Percentiles rank a stretch among this genome's conserved stretches.
phyloP scores from a whole-genome alignment of 2,797 vertebrate species.

The Pagetopsis macropterus region DNA sequence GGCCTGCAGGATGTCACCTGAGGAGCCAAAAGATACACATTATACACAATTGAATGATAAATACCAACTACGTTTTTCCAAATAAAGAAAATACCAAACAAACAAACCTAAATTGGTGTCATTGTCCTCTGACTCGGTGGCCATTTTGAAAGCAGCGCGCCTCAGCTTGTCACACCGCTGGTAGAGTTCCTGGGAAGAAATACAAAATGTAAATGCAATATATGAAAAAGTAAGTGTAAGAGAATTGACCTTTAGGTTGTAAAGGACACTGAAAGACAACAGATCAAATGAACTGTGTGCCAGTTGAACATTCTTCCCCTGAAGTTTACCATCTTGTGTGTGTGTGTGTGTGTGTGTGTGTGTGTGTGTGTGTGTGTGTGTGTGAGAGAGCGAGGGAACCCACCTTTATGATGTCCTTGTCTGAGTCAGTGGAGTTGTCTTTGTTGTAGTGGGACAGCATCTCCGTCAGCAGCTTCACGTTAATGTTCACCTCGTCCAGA shows the following conservation, averaged over 20 bases:
- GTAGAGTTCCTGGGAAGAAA: slow-evolving; percentile 87
- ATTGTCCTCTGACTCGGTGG: slow-evolving; percentile 95
- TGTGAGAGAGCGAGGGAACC: neutral
- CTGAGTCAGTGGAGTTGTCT: slow-evolving; percentile 89
- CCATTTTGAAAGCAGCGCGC: slow-evolving; percentile 92
- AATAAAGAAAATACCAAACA: neutral
- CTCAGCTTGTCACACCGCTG: slow-evolving; percentile 95
- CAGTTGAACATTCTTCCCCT: no score
- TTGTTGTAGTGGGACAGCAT: slow-evolving; percentile 94
- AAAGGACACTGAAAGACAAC: no score
- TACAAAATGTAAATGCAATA: neutral
- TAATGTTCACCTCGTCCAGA: slow-evolving; percentile 94
- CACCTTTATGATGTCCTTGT: slow-evolving; percentile 95
- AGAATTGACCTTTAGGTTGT: no score
- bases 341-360: neutral
- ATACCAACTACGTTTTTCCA: neutral
- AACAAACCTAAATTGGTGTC: slow-evolving; percentile 90
- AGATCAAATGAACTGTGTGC: no score
- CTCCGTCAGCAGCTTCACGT: slow-evolving; percentile 92
- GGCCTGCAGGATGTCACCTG: slow-evolving; percentile 96
- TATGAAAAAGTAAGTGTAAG: no score
- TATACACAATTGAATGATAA: neutral
- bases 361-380: neutral
- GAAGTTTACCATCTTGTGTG: neutral
- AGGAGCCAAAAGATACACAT: neutral